Evolutionary conservation across 2,888 invertebrate species (phyloP).

Genomic region (Hydroisotoma schaefferi): DNA sequence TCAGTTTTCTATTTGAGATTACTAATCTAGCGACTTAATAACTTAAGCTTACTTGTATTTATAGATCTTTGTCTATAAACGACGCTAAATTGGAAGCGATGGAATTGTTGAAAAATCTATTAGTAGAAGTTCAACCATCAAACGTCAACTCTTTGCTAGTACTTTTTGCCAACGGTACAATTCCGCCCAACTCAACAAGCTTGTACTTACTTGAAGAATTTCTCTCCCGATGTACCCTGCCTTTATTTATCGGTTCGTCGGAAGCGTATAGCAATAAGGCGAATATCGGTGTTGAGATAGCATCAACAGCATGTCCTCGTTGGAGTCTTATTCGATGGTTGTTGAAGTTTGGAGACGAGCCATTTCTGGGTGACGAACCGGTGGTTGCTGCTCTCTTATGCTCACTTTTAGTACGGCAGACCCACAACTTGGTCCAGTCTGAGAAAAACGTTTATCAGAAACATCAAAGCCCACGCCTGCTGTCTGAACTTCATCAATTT

Average conservation of each 20-base stretch:
- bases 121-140: constrained; percentile 34
- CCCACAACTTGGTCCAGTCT: constrained; percentile 27
- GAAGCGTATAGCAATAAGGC: not conserved
- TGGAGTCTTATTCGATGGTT: constrained; percentile 27
- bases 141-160: constrained; percentile 31
- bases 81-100: constrained; percentile 26
- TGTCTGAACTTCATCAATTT: constrained; percentile 5
- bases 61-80: constrained; percentile 31
- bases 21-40: too few relatives aligned
- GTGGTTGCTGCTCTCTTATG: constrained; percentile 32
- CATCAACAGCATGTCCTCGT: constrained; percentile 22
- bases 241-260: constrained; percentile 22
- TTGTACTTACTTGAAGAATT: constrained; percentile 34
- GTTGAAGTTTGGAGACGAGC: not conserved
- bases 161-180: constrained; percentile 20
- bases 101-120: constrained; percentile 31
- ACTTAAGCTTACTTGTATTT: not conserved
- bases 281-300: constrained; percentile 17
- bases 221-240: constrained; percentile 32
- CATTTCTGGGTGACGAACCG: constrained; percentile 12
- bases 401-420: constrained; percentile 37
- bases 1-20: not conserved
- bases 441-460: constrained; percentile 10
- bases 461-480: not conserved
- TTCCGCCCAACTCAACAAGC: constrained; percentile 27